Evolutionary conservation across 2,113 vertebrate genomes (phyloP).

Genomic region (Tenebrosternarchus preto): DNA sequence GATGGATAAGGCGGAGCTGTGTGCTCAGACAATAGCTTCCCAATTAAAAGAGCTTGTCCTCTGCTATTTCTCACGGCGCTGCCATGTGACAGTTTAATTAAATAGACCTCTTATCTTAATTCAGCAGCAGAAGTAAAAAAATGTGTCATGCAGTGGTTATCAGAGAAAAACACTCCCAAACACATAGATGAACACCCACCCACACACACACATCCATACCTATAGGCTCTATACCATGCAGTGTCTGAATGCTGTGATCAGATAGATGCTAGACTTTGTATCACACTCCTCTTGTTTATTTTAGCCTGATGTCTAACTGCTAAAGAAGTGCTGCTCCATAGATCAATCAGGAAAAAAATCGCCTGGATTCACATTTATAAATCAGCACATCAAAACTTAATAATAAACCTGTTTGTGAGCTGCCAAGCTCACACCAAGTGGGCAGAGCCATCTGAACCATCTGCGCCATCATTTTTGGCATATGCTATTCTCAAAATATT

Average conservation of each 20-base stretch:
- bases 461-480: not conserved
- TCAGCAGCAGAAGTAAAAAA: conserved; percentile 73
- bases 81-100: conserved; percentile 80
- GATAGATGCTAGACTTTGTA: not conserved
- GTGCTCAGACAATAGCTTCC: conserved; percentile 54
- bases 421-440: not conserved
- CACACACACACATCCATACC: conserved; percentile 11
- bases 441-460: not conserved
- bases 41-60: conserved; percentile 74
- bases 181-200: conserved; percentile 44
- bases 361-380: not conserved
- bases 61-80: conserved; percentile 75
- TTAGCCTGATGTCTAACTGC: not conserved
- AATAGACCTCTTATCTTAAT: conserved; percentile 77
- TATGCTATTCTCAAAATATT: not conserved
- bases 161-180: conserved; percentile 65
- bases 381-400: not conserved
- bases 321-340: not conserved
- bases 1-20: conserved; percentile 27
- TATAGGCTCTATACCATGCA: conserved; percentile 1
- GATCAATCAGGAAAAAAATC: not conserved
- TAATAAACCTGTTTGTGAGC: not conserved
- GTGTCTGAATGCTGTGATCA: not conserved
- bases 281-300: not conserved
- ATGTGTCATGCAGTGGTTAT: conserved; percentile 75